A percentile compares a stretch with the other conserved stretches of the same genome.
phyloP scores from a whole-genome alignment of 2,888 invertebrate genomes.

The Idaea biselata region DNA sequence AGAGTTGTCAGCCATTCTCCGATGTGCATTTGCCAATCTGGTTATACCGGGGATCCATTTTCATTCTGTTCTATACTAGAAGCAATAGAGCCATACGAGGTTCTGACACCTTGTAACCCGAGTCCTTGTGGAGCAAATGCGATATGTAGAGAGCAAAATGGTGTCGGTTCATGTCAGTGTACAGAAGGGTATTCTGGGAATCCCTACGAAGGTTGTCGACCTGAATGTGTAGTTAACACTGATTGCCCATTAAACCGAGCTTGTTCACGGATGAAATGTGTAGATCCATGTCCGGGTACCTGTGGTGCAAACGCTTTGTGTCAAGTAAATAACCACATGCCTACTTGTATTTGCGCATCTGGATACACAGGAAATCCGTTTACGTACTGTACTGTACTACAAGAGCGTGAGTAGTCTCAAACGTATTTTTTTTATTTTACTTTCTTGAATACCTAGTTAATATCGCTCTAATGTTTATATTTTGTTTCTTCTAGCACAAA shows the following conservation, averaged over 20 bases:
- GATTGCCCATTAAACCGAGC: constrained; percentile 87
- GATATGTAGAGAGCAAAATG: constrained; percentile 81
- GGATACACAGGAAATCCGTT: constrained; percentile 86
- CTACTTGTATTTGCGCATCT: constrained; percentile 84
- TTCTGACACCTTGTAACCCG: constrained; percentile 82
- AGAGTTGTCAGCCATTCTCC: constrained; percentile 88
- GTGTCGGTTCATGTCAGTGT: constrained; percentile 85
- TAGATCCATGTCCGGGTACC: constrained; percentile 89
- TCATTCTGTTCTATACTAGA: constrained; percentile 78
- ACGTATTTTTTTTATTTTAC: neutral
- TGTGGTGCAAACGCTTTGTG: constrained; percentile 88
- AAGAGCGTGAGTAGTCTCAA: constrained; percentile 62
- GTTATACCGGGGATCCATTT: constrained; percentile 89
- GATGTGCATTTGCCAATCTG: constrained; percentile 84
- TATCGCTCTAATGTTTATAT: constrained; percentile 7
- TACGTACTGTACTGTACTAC: constrained; percentile 75
- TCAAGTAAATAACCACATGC: constrained; percentile 87
- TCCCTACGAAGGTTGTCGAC: constrained; percentile 88
- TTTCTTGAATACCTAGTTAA: neutral
- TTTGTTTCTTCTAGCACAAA: constrained; percentile 48
- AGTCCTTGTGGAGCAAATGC: constrained; percentile 84
- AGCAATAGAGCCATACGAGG: constrained; percentile 57
- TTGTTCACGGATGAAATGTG: constrained; percentile 87
- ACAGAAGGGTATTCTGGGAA: constrained; percentile 84
- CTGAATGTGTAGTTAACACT: constrained; percentile 86